phyloP scores from a whole-genome alignment of 2,113 vertebrate genomes.

The Semnornis frantzii region DNA sequence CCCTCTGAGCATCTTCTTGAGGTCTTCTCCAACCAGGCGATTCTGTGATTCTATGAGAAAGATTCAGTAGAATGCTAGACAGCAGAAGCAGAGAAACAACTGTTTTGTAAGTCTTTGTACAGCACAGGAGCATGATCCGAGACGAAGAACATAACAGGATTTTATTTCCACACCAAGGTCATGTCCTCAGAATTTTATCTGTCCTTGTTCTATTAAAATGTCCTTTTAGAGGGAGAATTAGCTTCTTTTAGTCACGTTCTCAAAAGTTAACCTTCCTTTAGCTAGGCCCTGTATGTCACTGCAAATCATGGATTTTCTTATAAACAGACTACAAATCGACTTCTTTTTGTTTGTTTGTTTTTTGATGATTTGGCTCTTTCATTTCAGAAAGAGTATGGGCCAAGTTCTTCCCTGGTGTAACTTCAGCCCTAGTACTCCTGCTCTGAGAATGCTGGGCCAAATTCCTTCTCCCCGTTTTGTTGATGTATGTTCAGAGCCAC shows the following conservation, averaged over 20 bases:
- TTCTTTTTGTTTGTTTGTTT: not conserved
- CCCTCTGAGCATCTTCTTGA: no score
- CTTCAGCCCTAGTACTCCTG: not conserved
- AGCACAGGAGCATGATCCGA: not conserved
- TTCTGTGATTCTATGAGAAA: not conserved
- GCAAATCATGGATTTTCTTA: not conserved
- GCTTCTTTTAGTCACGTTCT: not conserved
- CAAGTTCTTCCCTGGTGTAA: not conserved
- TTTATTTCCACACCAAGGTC: conserved; percentile 13
- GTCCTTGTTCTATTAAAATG: not conserved
- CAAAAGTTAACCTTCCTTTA: conserved; percentile 22
- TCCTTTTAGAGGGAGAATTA: conserved; percentile 22
- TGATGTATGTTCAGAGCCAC: not conserved
- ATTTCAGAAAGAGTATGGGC: not conserved
- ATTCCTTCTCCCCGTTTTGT: not conserved
- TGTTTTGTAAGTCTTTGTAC: not conserved
- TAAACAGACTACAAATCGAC: conserved; percentile 10
- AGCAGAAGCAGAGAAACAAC: not conserved
- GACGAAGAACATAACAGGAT: not conserved
- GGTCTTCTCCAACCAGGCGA: no score
- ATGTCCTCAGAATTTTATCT: not conserved
- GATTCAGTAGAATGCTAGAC: not conserved
- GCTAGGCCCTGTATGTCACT: conserved; percentile 5
- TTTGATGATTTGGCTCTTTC: not conserved
- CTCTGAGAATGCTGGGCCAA: not conserved